These are phyloP conservation scores for Morbakka virulenta DNA, from an alignment of 30 jellyfish, hydroid and myxozoan genomes.

Conservation along the genomic window DNA sequence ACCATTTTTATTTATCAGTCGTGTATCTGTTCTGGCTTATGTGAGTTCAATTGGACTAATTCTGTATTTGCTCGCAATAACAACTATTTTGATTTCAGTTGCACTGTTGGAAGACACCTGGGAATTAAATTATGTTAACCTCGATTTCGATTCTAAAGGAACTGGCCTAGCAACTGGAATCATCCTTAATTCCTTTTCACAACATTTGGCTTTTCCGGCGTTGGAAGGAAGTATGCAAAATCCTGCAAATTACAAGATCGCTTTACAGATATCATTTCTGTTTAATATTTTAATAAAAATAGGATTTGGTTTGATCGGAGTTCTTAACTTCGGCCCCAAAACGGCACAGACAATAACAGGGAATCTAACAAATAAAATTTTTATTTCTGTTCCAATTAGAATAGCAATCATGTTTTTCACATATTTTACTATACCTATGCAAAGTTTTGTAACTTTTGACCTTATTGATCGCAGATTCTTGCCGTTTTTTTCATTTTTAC, in stretches of 20 bases:
- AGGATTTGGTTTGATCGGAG: constrained; percentile 62
- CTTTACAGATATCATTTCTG: constrained; percentile 31
- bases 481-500: constrained; percentile 57
- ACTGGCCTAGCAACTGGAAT: constrained; percentile 72
- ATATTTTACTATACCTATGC: constrained; percentile 72
- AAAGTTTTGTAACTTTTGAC: constrained; percentile 66
- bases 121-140: constrained; percentile 31
- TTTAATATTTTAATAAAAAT: constrained; percentile 32
- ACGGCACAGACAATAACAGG: constrained; percentile 55
- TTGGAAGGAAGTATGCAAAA: constrained; percentile 78
- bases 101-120: constrained; percentile 8
- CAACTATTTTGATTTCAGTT: constrained; percentile 35
- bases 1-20: constrained; percentile 60
- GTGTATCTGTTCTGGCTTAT: constrained; percentile 80
- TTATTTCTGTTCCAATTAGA: constrained; percentile 30
- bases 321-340: constrained; percentile 27
- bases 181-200: constrained; percentile 62
- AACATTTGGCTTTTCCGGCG: constrained; percentile 72
- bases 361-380: constrained; percentile 6
- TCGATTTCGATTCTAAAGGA: constrained; percentile 7
- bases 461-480: constrained; percentile 44
- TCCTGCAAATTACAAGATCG: constrained; percentile 29
- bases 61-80: constrained; percentile 36
- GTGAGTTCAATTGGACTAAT: constrained; percentile 65
- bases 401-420: constrained; percentile 61